A percentile compares a stretch with the other conserved stretches of the same genome.
These are phyloP conservation scores for Parauchenoglanis ngamensis DNA, from an alignment of 2,797 vertebrate genomes.

Conservation along the genomic window DNA sequence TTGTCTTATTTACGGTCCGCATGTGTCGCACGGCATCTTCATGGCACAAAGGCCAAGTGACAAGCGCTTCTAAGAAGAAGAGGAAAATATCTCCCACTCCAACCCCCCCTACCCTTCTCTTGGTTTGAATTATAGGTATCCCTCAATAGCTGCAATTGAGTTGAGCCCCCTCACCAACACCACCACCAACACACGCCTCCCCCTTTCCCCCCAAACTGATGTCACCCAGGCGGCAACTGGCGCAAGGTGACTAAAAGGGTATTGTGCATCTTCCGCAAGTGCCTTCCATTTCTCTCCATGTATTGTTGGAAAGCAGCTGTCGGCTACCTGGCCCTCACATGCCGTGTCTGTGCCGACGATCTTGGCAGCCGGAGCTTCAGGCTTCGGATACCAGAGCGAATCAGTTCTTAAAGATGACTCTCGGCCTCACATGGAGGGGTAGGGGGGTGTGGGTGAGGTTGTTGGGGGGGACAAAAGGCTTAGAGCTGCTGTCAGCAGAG, in stretches of 20 bases:
- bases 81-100: slow-evolving; percentile 48
- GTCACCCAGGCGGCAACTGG: slow-evolving; percentile 74
- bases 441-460: slow-evolving; percentile 52
- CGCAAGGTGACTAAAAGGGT: slow-evolving; percentile 78
- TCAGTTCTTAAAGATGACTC: slow-evolving; percentile 84
- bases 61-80: slow-evolving; percentile 66
- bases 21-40: slow-evolving; percentile 67
- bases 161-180: slow-evolving; percentile 40
- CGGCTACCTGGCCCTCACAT: slow-evolving; percentile 77
- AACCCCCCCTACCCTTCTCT: slow-evolving; percentile 1
- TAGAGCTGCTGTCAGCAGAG: slow-evolving; percentile 77
- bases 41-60: slow-evolving; percentile 54
- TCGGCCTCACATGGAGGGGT: slow-evolving; percentile 67
- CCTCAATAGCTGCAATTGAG: slow-evolving; percentile 51
- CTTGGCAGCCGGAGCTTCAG: slow-evolving; percentile 76
- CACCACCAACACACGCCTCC: slow-evolving; percentile 52
- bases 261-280: slow-evolving; percentile 75
- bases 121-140: slow-evolving; percentile 62
- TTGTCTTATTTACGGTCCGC: slow-evolving; percentile 73
- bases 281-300: slow-evolving; percentile 75
- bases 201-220: slow-evolving; percentile 62
- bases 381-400: slow-evolving; percentile 79
- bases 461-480: slow-evolving; percentile 66
- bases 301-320: slow-evolving; percentile 81
- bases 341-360: slow-evolving; percentile 74